Percentiles rank a stretch among this genome's conserved stretches.
Conservation (phyloP, 2,888 invertebrate genomes). For the Eurytoma californica region DNA sequence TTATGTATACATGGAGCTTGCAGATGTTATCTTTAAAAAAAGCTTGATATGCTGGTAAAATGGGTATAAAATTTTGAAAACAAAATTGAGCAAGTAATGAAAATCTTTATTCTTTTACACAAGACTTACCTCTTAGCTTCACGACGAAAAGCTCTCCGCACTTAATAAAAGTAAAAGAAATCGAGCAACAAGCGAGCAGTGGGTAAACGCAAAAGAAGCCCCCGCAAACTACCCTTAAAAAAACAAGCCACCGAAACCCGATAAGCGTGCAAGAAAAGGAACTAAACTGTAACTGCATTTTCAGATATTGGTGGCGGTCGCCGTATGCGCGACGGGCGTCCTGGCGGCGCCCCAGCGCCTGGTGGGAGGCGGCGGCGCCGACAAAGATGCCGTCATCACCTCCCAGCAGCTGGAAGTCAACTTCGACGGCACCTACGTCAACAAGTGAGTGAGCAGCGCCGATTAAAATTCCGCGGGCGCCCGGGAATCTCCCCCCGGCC, state of each 20-base stretch:
- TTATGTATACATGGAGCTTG: too few species aligned
- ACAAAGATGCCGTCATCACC: constrained; percentile 73
- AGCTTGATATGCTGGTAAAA: too few species aligned
- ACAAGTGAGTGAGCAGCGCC: constrained; percentile 67
- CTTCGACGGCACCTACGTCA: constrained; percentile 73
- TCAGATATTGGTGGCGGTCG: constrained; percentile 69
- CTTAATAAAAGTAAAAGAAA: neutral
- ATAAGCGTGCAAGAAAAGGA: neutral
- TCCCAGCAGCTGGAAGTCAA: constrained; percentile 73
- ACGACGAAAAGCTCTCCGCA: too few species aligned
- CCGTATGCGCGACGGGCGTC: constrained; percentile 59
- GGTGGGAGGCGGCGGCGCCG: constrained; percentile 64
- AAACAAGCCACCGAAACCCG: neutral
- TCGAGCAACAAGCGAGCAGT: neutral
- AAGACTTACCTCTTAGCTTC: too few species aligned
- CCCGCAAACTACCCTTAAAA: neutral
- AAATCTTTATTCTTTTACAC: too few species aligned
- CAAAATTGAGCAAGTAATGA: too few species aligned
- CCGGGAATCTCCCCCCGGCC: neutral
- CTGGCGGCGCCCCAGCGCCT: constrained; percentile 68
- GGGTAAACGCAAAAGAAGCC: neutral
- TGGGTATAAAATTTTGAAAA: too few species aligned
- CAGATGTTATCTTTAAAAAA: too few species aligned
- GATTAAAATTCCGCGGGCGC: constrained; percentile 47
- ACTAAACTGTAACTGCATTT: constrained; percentile 17